Conservation (phyloP, 2,797 vertebrate genomes). For the Atherinosoma microstoma region DNA sequence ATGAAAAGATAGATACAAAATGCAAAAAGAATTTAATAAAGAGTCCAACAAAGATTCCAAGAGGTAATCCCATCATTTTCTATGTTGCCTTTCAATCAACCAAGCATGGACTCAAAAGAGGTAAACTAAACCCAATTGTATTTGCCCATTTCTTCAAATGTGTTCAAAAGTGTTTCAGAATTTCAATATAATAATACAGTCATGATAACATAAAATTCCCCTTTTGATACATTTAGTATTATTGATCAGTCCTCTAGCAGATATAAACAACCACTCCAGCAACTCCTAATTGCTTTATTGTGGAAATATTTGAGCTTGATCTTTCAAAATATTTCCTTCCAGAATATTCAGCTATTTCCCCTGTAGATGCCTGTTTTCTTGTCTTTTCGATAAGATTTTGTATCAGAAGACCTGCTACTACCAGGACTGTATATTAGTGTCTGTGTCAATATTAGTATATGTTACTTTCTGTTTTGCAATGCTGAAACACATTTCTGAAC, state of each 20-base stretch:
- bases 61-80: neutral
- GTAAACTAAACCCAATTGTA: neutral
- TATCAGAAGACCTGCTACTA: neutral
- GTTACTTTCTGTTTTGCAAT: neutral
- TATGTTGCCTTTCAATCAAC: neutral
- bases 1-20: neutral
- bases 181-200: neutral
- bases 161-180: neutral
- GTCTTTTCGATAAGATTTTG: neutral
- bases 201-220: neutral
- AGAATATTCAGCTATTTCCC: neutral
- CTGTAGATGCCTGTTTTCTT: neutral
- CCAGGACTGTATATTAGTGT: neutral
- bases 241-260: neutral
- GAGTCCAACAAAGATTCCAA: neutral
- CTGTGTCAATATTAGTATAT: neutral
- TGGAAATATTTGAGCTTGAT: neutral
- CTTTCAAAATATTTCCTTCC: neutral
- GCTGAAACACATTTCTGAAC: neutral
- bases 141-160: neutral
- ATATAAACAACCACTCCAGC: neutral
- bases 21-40: neutral
- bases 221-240: neutral
- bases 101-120: neutral
- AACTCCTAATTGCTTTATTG: neutral